These are phyloP conservation scores for Epizoanthus scotinus DNA, from an alignment of 92 coral and sea anemone genomes.

Conservation along the genomic window DNA sequence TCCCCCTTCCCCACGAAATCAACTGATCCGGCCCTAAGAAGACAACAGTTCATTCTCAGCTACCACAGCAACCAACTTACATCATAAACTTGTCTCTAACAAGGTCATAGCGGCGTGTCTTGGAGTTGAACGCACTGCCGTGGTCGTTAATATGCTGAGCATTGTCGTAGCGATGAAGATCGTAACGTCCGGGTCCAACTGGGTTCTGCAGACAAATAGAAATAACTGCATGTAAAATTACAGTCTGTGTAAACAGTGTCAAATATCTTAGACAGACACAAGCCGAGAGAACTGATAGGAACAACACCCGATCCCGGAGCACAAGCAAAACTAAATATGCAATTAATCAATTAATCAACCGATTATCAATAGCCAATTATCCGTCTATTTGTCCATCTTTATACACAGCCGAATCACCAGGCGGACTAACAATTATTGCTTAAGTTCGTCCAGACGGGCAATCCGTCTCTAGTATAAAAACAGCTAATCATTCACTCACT, in stretches of 20 bases:
- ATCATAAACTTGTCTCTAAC: constrained; percentile 89
- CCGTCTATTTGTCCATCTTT: too few species aligned
- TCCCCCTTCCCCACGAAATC: too few species aligned
- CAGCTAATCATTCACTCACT: background rate
- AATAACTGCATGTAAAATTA: background rate
- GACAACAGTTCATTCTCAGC: background rate
- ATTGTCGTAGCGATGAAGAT: constrained; percentile 71
- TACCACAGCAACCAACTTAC: constrained; percentile 60
- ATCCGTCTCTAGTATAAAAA: too few species aligned
- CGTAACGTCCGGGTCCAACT: constrained; percentile 98
- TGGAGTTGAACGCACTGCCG: constrained; percentile 86
- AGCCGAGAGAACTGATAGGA: too few species aligned
- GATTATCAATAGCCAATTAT: too few species aligned
- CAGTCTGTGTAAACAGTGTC: background rate
- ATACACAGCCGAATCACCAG: too few species aligned
- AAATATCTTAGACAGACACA: background rate
- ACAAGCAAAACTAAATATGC: too few species aligned
- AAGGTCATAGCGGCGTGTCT: constrained; percentile 79
- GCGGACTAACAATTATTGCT: too few species aligned
- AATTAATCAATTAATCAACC: background rate
- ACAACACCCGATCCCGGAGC: too few species aligned
- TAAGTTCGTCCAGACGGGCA: too few species aligned
- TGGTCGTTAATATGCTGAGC: constrained; percentile 95
- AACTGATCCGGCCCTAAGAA: too few species aligned
- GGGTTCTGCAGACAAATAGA: constrained; percentile 68